phyloP scores from a whole-genome alignment of 2,888 invertebrate species.

The Melanostoma mellinum region DNA sequence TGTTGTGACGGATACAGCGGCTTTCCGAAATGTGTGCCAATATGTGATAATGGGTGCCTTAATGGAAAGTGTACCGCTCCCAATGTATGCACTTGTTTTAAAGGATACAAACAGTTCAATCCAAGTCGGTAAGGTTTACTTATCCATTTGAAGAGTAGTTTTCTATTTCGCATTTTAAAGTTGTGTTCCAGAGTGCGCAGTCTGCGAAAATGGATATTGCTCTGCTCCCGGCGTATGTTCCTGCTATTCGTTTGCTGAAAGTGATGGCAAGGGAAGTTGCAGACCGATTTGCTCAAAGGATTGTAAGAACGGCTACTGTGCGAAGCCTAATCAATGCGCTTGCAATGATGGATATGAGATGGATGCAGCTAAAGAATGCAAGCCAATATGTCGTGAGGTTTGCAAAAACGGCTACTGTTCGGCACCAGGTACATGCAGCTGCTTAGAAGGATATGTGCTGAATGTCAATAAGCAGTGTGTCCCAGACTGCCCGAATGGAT shows the following conservation, averaged over 20 bases:
- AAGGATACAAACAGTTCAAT: slow-evolving; percentile 79
- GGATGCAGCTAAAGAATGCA: slow-evolving; percentile 75
- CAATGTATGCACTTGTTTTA: slow-evolving; percentile 79
- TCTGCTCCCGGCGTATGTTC: slow-evolving; percentile 76
- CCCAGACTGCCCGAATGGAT: slow-evolving; percentile 72
- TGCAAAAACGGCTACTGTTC: slow-evolving; percentile 78
- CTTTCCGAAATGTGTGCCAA: slow-evolving; percentile 73
- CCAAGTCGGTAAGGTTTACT: slow-evolving; percentile 68
- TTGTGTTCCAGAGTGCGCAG: slow-evolving; percentile 78
- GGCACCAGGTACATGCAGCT: slow-evolving; percentile 77
- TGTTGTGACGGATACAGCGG: slow-evolving; percentile 75
- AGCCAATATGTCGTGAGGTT: slow-evolving; percentile 73
- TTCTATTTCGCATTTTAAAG: slow-evolving; percentile 60
- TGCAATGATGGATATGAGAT: slow-evolving; percentile 84
- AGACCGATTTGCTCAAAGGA: slow-evolving; percentile 76
- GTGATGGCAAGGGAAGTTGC: slow-evolving; percentile 74
- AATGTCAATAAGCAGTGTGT: slow-evolving; percentile 71
- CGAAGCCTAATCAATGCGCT: slow-evolving; percentile 83
- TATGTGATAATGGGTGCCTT: slow-evolving; percentile 74
- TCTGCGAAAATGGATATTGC: slow-evolving; percentile 78
- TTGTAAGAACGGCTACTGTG: slow-evolving; percentile 79
- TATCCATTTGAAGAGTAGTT: slow-evolving; percentile 71
- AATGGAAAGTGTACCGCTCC: slow-evolving; percentile 78
- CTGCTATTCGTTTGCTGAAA: slow-evolving; percentile 76
- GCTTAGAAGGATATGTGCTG: slow-evolving; percentile 82